Base-by-base conservation (phyloP, 2,888 invertebrate species). In the Psococerastis gibbosa region DNA sequence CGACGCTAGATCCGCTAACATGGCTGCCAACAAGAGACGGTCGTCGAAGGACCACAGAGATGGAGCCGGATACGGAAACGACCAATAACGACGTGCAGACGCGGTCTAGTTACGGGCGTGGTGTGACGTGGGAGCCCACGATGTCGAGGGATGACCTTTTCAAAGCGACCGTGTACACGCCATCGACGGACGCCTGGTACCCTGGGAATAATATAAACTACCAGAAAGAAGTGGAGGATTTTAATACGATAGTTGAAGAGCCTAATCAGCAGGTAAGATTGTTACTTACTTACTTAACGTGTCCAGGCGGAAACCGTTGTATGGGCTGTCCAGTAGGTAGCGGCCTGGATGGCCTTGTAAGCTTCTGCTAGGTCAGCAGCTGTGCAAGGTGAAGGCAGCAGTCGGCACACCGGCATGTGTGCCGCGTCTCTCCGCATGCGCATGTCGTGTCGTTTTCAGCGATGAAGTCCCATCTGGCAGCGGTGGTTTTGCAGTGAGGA, bases 221-320 rank as follows among this genome's bases (percentile, higher is more conserved):
- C 20, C 35, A 32, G 33, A 45, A 35, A 41, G 32, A 2, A 42
- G 42, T 42, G 5, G 22, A 38, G 20, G 38, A 38, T 20, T 38
- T 38, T 20, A 56, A 65, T n/a, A 64, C 61, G 44, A 69, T 69
- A 51, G 65, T 70, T 2, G 70, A 70, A 47, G 69, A 69, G 52
- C 70, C 70, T 1, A 70, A 71, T 53, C 70, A 70, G 52, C 63
- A 69, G 50, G 69, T 27, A 27, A 27, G 11, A n/a, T n/a, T n/a
- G n/a, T n/a, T n/a, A n/a, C n/a, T n/a, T n/a, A n/a, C n/a, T n/a
- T n/a, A n/a, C n/a, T n/a, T n/a, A n/a, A n/a, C n/a, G n/a, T n/a
- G n/a, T n/a, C n/a, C n/a, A n/a, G n/a, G n/a, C n/a, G n/a, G n/a
- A n/a, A n/a, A n/a, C n/a, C n/a, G n/a, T n/a, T n/a, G n/a, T n/a